phyloP scores from a whole-genome alignment of 2,113 vertebrate species.

The Tricholaema leucomelas region DNA sequence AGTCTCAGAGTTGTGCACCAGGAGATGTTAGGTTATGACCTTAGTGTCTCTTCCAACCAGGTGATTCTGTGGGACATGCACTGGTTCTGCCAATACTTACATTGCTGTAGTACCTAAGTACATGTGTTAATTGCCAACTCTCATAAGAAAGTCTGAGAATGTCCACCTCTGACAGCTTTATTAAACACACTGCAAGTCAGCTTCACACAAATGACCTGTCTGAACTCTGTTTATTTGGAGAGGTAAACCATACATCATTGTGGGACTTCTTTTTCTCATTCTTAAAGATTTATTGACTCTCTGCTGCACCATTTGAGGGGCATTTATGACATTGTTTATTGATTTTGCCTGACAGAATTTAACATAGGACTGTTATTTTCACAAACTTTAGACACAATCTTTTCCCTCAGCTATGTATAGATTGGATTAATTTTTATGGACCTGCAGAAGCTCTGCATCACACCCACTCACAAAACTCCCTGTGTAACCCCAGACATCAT shows the following conservation, averaged over 20 bases:
- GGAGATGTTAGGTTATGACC: too few species aligned
- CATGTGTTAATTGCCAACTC: not conserved
- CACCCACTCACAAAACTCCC: not conserved
- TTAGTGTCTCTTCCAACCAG: too few species aligned
- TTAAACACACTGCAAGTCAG: not conserved
- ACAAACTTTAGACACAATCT: not conserved
- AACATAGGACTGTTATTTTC: not conserved
- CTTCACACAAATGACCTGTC: not conserved
- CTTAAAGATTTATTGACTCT: not conserved
- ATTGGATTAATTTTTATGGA: not conserved
- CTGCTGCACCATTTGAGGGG: not conserved
- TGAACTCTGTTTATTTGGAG: not conserved
- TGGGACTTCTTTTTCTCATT: not conserved
- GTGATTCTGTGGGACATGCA: not conserved
- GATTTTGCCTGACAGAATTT: not conserved
- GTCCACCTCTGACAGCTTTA: not conserved
- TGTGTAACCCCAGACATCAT: not conserved
- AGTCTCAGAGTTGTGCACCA: too few species aligned
- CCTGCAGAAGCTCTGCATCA: not conserved
- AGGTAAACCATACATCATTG: not conserved
- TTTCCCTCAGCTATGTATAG: not conserved
- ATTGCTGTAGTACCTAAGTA: not conserved
- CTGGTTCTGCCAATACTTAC: not conserved
- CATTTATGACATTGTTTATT: not conserved
- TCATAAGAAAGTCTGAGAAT: not conserved